Conservation (phyloP, 2,888 invertebrate genomes). For the Zhuqinia jingwanae region DNA sequence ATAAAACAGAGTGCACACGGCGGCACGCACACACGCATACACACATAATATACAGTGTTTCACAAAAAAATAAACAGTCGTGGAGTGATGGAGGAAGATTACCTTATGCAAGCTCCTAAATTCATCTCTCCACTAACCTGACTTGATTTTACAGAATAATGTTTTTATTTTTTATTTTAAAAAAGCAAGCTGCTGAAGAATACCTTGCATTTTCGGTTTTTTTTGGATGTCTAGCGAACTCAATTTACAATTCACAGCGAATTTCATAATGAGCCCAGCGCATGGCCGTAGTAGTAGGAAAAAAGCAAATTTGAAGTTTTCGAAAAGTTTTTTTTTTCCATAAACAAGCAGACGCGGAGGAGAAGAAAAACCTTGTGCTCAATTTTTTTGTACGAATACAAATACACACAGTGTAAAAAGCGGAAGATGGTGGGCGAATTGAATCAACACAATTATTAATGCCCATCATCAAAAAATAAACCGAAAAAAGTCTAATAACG, state of each 20-base stretch:
- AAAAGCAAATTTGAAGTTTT: too few species aligned
- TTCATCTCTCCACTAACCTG: too few species aligned
- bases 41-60: not conserved
- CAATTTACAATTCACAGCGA: not conserved
- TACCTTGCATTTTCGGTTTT: too few species aligned
- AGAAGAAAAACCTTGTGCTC: slow-evolving; percentile 37
- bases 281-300: not conserved
- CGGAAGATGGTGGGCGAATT: slow-evolving; percentile 24
- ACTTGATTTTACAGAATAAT: too few species aligned
- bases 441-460: slow-evolving; percentile 37
- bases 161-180: too few species aligned
- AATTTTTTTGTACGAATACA: not conserved
- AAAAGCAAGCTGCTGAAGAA: too few species aligned
- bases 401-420: not conserved
- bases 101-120: too few species aligned
- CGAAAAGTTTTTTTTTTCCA: too few species aligned
- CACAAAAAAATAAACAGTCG: slow-evolving; percentile 29
- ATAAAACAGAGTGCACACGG: too few species aligned
- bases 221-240: not conserved
- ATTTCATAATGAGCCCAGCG: slow-evolving; percentile 22
- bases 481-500: too few species aligned
- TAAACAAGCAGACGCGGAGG: not conserved
- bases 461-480: slow-evolving; percentile 2
- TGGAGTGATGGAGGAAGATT: not conserved
- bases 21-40: not conserved